Evolutionary conservation across 2,113 vertebrate species (phyloP).

Genomic region (Microcebus lehilahytsara): DNA sequence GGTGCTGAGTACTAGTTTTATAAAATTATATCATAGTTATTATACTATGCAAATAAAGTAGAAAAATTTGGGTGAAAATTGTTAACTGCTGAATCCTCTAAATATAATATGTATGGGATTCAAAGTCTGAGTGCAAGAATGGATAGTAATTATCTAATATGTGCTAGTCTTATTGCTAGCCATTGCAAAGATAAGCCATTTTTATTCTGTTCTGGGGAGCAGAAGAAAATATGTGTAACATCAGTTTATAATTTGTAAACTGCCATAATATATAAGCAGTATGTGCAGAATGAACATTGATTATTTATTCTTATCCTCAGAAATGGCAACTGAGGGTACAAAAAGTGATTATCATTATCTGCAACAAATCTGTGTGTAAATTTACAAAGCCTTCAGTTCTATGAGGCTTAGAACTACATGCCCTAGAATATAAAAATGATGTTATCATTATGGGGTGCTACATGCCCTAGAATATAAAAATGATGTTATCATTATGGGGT

Average conservation of each 20-base stretch:
- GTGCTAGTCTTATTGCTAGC: constrained; percentile 8
- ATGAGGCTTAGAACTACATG: background rate
- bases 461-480: background rate
- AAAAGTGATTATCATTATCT: background rate
- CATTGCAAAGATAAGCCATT: background rate
- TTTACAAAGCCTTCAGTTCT: constrained; percentile 38
- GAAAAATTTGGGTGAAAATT: background rate
- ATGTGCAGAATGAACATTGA: background rate
- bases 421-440: background rate
- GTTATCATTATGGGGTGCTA: no score
- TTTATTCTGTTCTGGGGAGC: background rate
- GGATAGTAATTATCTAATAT: background rate
- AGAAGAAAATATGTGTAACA: background rate
- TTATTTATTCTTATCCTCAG: constrained; percentile 27
- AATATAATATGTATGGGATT: constrained; percentile 23
- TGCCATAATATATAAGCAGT: background rate
- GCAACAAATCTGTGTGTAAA: background rate
- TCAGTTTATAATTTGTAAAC: constrained; percentile 3
- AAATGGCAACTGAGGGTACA: background rate
- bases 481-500: background rate
- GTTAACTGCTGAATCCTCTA: constrained; percentile 6
- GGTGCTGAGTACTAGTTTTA: background rate
- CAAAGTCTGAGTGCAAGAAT: background rate
- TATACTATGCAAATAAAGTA: background rate
- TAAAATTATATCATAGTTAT: constrained; percentile 9